Conservation (phyloP, 1,140 invertebrate species). For the Scaptomyza graminum region DNA sequence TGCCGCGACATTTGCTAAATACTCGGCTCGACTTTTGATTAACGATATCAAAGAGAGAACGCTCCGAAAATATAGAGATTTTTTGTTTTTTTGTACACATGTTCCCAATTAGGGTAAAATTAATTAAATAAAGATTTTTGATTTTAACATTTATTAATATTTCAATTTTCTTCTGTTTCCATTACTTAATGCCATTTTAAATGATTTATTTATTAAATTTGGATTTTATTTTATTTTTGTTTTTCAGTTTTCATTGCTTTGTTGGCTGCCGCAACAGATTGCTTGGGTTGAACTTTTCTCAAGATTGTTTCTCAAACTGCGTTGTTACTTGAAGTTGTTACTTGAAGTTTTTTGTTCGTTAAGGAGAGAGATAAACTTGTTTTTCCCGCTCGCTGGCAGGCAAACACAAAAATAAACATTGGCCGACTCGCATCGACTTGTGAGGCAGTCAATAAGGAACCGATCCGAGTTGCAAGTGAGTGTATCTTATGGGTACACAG, state of each 20-base stretch:
- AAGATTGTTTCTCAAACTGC: conserved; percentile 53
- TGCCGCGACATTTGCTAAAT: conserved; percentile 55
- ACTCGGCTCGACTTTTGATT: conserved; percentile 53
- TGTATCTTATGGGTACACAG: conserved; percentile 73
- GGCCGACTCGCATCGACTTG: conserved; percentile 42
- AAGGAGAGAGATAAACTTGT: conserved; percentile 65
- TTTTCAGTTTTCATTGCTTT: background rate
- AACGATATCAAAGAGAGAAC: conserved; percentile 55
- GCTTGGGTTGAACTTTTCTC: conserved; percentile 63
- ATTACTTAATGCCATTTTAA: conserved; percentile 38
- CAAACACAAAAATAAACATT: conserved; percentile 78
- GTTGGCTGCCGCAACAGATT: conserved; percentile 52
- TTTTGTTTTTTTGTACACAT: conserved; percentile 28
- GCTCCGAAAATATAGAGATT: conserved; percentile 28
- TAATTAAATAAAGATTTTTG: too few relatives aligned
- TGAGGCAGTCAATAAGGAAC: conserved; percentile 68
- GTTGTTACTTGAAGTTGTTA: conserved; percentile 41
- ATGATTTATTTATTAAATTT: conserved; percentile 26
- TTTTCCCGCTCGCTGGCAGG: conserved; percentile 69
- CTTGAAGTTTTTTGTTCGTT: conserved; percentile 41
- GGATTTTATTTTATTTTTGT: conserved; percentile 3
- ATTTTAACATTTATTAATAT: too few relatives aligned
- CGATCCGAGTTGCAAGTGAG: conserved; percentile 32
- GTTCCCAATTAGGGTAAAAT: conserved; percentile 54
- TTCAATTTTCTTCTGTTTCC: too few relatives aligned